These are phyloP conservation scores for Drosophila yooni DNA, from an alignment of 2,888 invertebrate genomes.

Conservation along the genomic window DNA sequence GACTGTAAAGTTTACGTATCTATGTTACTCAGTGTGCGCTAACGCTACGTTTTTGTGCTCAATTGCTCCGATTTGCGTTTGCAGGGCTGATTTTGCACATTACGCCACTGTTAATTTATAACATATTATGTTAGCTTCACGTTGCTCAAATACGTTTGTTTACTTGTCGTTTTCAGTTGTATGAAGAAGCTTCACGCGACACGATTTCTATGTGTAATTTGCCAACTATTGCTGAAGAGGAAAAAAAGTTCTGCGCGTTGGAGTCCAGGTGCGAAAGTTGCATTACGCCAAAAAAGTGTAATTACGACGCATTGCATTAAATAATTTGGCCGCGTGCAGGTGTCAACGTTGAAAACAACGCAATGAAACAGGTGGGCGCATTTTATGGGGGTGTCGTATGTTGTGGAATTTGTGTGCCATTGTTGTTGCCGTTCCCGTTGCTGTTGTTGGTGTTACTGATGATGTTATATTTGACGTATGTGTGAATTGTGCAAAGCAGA, in stretches of 20 bases:
- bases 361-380: conserved; percentile 65
- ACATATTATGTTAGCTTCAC: conserved; percentile 23
- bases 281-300: conserved; percentile 36
- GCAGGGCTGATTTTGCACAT: conserved; percentile 13
- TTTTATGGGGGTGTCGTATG: conserved; percentile 49
- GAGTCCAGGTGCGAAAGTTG: conserved; percentile 46
- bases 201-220: conserved; percentile 22
- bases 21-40: conserved; percentile 12
- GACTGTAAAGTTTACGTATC: not conserved
- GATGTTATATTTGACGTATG: conserved; percentile 55
- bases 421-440: conserved; percentile 21
- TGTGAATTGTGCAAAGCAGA: conserved; percentile 40
- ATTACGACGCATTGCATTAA: conserved; percentile 59
- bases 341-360: conserved; percentile 35
- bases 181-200: conserved; percentile 46
- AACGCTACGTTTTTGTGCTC: not conserved
- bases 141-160: conserved; percentile 53
- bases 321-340: conserved; percentile 55
- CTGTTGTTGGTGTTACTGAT: conserved; percentile 32
- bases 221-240: conserved; percentile 8
- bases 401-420: conserved; percentile 38
- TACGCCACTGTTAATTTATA: conserved; percentile 16
- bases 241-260: conserved; percentile 34
- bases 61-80: conserved; percentile 18
- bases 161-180: conserved; percentile 51